Evolutionary conservation across 2,113 vertebrate genomes (phyloP).

Genomic region (Pseudopipra pipra): DNA sequence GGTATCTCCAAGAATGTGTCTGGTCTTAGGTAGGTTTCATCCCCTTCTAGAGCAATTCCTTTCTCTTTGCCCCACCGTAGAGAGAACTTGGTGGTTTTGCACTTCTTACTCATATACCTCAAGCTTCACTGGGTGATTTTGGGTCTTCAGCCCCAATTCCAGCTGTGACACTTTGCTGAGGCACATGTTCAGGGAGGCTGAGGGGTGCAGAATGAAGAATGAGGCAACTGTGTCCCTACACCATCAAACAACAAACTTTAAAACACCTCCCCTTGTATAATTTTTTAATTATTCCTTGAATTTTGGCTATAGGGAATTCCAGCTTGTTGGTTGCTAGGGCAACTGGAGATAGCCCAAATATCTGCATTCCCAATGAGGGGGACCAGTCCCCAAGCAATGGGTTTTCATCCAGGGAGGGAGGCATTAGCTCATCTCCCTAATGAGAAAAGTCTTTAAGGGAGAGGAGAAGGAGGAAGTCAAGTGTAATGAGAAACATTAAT

Average conservation of each 20-base stretch:
- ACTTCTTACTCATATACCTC: background rate
- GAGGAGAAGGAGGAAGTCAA: background rate
- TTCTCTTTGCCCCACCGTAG: background rate
- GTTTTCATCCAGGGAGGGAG: background rate
- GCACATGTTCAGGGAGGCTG: background rate
- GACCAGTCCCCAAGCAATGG: background rate
- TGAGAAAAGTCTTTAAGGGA: background rate
- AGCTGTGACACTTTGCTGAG: background rate
- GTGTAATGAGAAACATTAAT: background rate
- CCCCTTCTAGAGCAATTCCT: background rate
- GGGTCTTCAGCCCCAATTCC: background rate
- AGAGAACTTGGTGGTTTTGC: background rate
- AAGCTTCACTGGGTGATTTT: background rate
- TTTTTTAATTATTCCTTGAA: background rate
- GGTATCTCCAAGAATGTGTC: background rate
- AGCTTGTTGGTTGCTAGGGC: background rate
- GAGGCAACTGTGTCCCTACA: background rate
- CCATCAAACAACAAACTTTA: background rate
- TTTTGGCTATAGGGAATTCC: background rate
- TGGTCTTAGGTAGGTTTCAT: background rate
- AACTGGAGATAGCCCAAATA: background rate
- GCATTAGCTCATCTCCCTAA: background rate
- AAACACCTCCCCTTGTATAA: background rate
- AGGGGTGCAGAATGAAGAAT: background rate
- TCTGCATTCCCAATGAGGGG: rapidly evolving